Conservation (phyloP, 2,888 invertebrate species). For the Oscheius sp. region DNA sequence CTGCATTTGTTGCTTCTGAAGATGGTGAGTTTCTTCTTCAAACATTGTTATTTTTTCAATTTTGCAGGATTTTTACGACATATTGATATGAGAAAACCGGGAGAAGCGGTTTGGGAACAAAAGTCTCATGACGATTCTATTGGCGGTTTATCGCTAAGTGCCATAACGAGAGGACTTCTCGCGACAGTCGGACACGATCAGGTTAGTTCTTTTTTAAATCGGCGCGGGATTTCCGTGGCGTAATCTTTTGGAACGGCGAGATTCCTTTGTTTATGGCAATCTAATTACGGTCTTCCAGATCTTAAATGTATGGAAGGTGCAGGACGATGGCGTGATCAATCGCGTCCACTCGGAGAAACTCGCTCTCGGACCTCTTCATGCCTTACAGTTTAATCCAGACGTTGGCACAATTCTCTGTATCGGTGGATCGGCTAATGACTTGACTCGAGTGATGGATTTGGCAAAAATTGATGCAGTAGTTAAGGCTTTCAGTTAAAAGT, state of each 20-base stretch:
- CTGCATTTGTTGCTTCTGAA: constrained; percentile 77
- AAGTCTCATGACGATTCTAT: constrained; percentile 59
- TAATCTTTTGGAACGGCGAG: no score
- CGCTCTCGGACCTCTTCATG: constrained; percentile 54
- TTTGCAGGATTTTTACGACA: constrained; percentile 55
- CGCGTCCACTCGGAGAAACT: constrained; percentile 50
- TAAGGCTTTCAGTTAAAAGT: constrained; percentile 39
- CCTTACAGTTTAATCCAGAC: constrained; percentile 59
- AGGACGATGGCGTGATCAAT: constrained; percentile 39
- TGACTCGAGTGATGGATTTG: constrained; percentile 58
- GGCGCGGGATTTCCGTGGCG: neutral
- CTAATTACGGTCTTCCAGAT: constrained; percentile 43
- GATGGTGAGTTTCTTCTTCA: constrained; percentile 49
- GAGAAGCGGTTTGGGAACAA: constrained; percentile 45
- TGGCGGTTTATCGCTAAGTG: constrained; percentile 52
- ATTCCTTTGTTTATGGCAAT: no score
- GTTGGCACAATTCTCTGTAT: constrained; percentile 49
- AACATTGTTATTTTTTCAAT: no score
- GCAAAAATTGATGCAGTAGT: constrained; percentile 54
- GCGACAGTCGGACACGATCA: constrained; percentile 60
- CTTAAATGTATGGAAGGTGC: constrained; percentile 60
- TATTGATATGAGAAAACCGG: constrained; percentile 60
- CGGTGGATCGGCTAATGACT: constrained; percentile 58
- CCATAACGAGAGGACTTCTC: constrained; percentile 52
- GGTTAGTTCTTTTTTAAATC: constrained; percentile 33